phyloP scores from a whole-genome alignment of 2,113 vertebrate species.

The Tricholaema leucomelas region DNA sequence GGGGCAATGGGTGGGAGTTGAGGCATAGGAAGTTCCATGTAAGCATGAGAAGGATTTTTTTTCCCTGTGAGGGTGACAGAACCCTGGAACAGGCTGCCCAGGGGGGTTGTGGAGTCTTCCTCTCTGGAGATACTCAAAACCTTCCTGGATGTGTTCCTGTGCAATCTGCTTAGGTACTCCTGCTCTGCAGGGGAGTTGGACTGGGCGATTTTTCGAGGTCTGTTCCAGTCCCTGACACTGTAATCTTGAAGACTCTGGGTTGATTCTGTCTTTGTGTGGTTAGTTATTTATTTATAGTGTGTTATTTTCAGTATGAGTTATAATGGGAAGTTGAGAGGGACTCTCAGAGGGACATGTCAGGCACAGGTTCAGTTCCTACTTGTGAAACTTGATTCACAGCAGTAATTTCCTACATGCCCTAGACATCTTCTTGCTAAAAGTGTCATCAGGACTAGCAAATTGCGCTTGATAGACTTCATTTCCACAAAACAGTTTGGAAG shows the following conservation, averaged over 20 bases:
- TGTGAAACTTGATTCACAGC: not conserved
- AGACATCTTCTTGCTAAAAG: not conserved
- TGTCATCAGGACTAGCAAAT: not conserved
- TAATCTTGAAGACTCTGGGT: not conserved
- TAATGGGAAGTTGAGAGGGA: not conserved
- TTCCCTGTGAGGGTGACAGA: no score
- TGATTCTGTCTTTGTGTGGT: not conserved
- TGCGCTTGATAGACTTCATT: not conserved
- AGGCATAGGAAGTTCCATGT: no score
- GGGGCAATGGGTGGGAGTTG: no score
- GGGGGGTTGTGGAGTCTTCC: no score
- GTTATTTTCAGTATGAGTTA: not conserved
- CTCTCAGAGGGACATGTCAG: not conserved
- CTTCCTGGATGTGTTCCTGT: no score
- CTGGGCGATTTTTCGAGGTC: no score
- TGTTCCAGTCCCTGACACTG: no score
- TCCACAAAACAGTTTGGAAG: not conserved
- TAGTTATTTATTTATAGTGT: not conserved
- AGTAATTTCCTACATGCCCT: not conserved
- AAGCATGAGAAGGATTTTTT: no score
- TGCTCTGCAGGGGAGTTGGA: no score
- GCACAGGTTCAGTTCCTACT: not conserved
- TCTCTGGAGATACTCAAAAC: no score
- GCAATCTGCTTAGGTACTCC: no score
- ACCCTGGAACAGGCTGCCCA: no score